Evolutionary conservation across 2,888 invertebrate species (phyloP).

Genomic region (Eumerus sabulonum): DNA sequence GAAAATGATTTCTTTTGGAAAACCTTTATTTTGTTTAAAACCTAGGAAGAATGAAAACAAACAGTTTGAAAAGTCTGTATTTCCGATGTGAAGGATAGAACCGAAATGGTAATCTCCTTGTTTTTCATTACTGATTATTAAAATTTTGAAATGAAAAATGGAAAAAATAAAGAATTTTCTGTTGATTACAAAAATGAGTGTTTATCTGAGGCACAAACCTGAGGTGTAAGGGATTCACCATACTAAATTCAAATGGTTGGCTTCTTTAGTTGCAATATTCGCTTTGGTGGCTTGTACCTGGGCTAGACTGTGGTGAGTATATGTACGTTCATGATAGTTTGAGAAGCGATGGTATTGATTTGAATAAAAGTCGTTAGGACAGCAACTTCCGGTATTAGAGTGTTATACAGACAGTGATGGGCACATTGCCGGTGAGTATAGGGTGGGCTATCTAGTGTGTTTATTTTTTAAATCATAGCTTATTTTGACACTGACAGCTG

Average conservation of each 20-base stretch:
- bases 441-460: too few relatives aligned
- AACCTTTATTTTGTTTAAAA: too few relatives aligned
- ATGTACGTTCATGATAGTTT: not conserved
- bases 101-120: slow-evolving; percentile 55
- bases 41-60: too few relatives aligned
- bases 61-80: too few relatives aligned
- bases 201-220: slow-evolving; percentile 28
- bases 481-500: too few relatives aligned
- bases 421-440: too few relatives aligned
- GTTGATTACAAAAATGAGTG: slow-evolving; percentile 39
- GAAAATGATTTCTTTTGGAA: too few relatives aligned
- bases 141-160: slow-evolving; percentile 29
- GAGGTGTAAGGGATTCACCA: not conserved
- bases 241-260: not conserved
- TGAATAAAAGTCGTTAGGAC: not conserved
- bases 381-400: too few relatives aligned
- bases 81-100: not conserved
- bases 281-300: not conserved
- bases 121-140: slow-evolving; percentile 48
- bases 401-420: too few relatives aligned
- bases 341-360: not conserved
- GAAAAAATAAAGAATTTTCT: slow-evolving; percentile 50
- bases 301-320: not conserved
- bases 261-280: too few relatives aligned
- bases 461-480: too few relatives aligned